Conservation (phyloP, 1,140 invertebrate species). For the Aporrectodea caliginosa region DNA sequence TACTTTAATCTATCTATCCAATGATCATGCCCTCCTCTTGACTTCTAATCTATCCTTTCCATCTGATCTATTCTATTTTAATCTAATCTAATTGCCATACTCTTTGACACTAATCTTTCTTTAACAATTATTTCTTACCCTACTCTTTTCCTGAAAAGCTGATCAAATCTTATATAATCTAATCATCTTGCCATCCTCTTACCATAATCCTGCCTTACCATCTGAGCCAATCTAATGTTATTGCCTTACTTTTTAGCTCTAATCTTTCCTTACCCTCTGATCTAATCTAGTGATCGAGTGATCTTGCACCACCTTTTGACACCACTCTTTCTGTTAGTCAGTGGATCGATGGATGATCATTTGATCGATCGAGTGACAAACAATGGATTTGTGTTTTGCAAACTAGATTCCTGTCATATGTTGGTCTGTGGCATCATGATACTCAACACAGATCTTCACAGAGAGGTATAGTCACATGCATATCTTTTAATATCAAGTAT, state of each 20-base stretch:
- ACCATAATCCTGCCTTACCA: neutral
- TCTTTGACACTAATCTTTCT: too few species aligned
- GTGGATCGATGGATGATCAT: neutral
- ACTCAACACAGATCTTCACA: constrained; percentile 96
- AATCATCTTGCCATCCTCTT: too few species aligned
- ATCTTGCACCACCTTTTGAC: neutral
- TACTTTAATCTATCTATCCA: too few species aligned
- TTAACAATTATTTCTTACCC: too few species aligned
- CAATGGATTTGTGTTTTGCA: constrained; percentile 38
- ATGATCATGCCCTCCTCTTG: too few species aligned
- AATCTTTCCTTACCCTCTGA: neutral
- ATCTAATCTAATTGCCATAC: too few species aligned
- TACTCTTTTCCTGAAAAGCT: too few species aligned
- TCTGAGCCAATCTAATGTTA: neutral
- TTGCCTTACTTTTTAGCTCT: too few species aligned
- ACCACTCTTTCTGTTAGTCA: constrained; percentile 59
- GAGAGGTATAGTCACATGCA: constrained; percentile 61
- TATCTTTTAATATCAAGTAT: too few species aligned
- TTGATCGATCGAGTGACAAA: neutral
- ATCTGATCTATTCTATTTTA: too few species aligned
- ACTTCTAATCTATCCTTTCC: too few species aligned
- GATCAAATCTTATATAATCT: too few species aligned
- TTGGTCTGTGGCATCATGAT: constrained; percentile 98
- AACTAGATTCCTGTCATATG: constrained; percentile 91
- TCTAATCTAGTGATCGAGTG: neutral